Base-by-base conservation (phyloP, 2,888 invertebrate genomes). In the Andrena bicolor region DNA sequence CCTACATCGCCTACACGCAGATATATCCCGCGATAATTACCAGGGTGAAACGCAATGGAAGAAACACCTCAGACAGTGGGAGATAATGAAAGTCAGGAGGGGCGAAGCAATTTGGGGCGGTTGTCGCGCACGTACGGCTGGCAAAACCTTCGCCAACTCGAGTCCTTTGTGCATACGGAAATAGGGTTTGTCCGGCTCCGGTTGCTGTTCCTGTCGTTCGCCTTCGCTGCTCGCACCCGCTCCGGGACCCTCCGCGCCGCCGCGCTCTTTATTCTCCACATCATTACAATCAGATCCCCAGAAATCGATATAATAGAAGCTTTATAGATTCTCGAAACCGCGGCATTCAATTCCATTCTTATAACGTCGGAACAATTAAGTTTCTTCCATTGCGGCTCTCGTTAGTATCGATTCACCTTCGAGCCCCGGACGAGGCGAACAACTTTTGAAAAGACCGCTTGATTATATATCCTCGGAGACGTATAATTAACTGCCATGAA, bases 141-240 rank as follows among this genome's bases (percentile, higher is more conserved):
- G 71, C 84, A 88, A 86, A 88, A 87, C 88, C 86, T 80, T 85
- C 76, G 84, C 78, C 80, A 68, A 77, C 82, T 83, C 80, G 73
- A 86, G 90, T 80, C 85, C 91, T 91, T 91, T 91, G 90, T 91
- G 91, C 88, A 91, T 91, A 90, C 83, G 87, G 86, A 89, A 91
- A 89, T 53, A 88, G 77, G 78, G 80, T 76, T 85, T 56, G 70
- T 60, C 60, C 61, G 49, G 49, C 60, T 69, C 73, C 76, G 73
- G 23, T 83, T 61, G 65, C 26, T 48, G 41, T 35, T 68, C 26
- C 58, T 41, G 32, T 61, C 66, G 53, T 66, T 74, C 74, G 63
- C 68, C 68, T 84, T 64, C 66, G 77, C 71, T 56, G 26, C 61
- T 66, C 13, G 35, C 28, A 16, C 23, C 28, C 13, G 7, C 10